These are phyloP conservation scores for Oryzias sinensis DNA, from an alignment of 2,797 vertebrate species.

Conservation along the genomic window DNA sequence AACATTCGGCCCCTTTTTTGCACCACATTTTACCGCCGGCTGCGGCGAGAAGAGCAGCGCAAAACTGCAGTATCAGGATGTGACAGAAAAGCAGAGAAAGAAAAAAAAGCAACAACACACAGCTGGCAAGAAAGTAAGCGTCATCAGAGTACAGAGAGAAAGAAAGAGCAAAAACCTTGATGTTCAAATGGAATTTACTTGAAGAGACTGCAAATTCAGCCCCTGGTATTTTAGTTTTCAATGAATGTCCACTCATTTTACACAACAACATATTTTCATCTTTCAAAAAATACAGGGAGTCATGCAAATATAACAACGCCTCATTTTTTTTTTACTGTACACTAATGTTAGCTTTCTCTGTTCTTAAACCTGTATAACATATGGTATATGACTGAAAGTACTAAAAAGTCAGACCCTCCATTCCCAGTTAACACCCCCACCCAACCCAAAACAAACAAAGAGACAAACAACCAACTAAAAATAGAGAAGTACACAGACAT, in stretches of 20 bases:
- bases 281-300: constrained; percentile 82
- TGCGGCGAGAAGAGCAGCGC: constrained; percentile 8
- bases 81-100: too few species aligned
- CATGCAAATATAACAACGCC: constrained; percentile 84
- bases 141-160: constrained; percentile 27
- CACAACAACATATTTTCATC: constrained; percentile 79
- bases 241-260: constrained; percentile 76
- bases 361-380: constrained; percentile 72
- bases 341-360: constrained; percentile 71
- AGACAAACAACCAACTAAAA: constrained; percentile 60
- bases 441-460: constrained; percentile 26
- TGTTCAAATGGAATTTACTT: constrained; percentile 61
- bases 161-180: constrained; percentile 58
- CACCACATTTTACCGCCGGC: constrained; percentile 15
- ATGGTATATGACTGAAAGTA: constrained; percentile 58
- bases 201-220: constrained; percentile 62
- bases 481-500: constrained; percentile 67
- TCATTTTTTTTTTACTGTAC: constrained; percentile 60
- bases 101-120: background rate
- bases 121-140: constrained; percentile 51
- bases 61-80: constrained; percentile 31
- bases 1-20: constrained; percentile 17
- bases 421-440: constrained; percentile 13
- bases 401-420: constrained; percentile 47
- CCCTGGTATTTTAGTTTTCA: constrained; percentile 71